phyloP scores from a whole-genome alignment of 2,113 vertebrate genomes.

The Ceratotherium simum region DNA sequence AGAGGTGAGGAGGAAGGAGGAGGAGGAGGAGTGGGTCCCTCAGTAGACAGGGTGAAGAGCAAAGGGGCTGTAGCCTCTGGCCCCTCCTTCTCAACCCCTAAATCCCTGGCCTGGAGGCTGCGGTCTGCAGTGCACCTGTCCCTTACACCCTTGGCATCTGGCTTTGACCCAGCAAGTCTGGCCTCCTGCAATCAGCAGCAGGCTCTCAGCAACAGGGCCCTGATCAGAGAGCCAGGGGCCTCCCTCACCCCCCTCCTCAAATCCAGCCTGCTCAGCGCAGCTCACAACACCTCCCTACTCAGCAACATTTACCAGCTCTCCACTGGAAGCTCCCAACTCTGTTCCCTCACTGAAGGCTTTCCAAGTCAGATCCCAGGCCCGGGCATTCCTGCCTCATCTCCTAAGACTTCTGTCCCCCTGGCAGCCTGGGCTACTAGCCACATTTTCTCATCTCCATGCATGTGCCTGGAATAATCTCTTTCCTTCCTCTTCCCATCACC shows the following conservation, averaged over 20 bases:
- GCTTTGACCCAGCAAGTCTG: not conserved
- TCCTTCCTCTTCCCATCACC: not conserved
- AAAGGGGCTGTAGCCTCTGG: not conserved
- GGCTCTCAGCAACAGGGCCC: not conserved
- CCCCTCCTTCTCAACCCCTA: not conserved
- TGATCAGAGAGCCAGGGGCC: not conserved
- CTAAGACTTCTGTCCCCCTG: not conserved
- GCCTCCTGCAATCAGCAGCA: not conserved
- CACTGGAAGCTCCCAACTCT: not conserved
- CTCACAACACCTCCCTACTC: not conserved
- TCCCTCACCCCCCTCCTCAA: not conserved
- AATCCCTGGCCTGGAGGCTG: not conserved
- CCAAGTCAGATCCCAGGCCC: not conserved
- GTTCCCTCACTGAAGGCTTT: not conserved
- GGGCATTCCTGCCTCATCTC: not conserved
- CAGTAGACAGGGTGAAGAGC: not conserved
- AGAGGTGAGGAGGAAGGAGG: constrained; percentile 19
- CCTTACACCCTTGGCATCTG: not conserved
- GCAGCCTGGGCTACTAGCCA: not conserved
- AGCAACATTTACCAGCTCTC: not conserved
- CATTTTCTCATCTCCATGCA: not conserved
- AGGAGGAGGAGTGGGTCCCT: not conserved
- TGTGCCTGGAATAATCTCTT: not conserved
- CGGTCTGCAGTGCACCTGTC: not conserved
- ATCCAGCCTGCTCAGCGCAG: not conserved